These are phyloP conservation scores for Hylyphantes graminicola DNA, from an alignment of 1,140 invertebrate species.

Conservation along the genomic window DNA sequence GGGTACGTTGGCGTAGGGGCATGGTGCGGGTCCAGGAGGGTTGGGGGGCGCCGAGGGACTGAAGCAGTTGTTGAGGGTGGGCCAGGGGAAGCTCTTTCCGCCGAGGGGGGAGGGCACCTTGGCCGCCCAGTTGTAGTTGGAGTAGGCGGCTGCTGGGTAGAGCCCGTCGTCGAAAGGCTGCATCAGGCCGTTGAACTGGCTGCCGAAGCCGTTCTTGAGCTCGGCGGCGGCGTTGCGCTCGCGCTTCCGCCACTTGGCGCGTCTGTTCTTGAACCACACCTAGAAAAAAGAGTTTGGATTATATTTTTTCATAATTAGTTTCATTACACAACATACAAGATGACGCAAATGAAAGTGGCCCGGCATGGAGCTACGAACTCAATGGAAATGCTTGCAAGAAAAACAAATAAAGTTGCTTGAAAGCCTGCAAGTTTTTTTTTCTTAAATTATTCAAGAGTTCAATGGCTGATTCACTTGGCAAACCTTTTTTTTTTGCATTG, in stretches of 20 bases:
- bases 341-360: too few relatives aligned
- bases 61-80: slow-evolving; percentile 78
- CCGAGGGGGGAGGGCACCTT: slow-evolving; percentile 88
- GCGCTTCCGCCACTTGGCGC: slow-evolving; percentile 98
- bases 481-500: too few relatives aligned
- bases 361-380: too few relatives aligned
- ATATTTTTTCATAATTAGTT: too few relatives aligned
- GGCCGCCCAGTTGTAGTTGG: slow-evolving; percentile 90
- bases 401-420: too few relatives aligned
- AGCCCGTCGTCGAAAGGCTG: slow-evolving; percentile 80
- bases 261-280: slow-evolving; percentile 86
- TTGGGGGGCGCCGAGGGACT: slow-evolving; percentile 71
- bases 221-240: slow-evolving; percentile 92
- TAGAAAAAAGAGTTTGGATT: slow-evolving; percentile 68
- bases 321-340: too few relatives aligned
- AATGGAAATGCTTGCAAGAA: too few relatives aligned
- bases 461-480: too few relatives aligned
- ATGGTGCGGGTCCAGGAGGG: slow-evolving; percentile 67
- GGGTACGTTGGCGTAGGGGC: slow-evolving; percentile 68
- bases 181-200: slow-evolving; percentile 90
- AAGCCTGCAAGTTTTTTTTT: too few relatives aligned
- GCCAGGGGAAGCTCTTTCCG: slow-evolving; percentile 87
- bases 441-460: too few relatives aligned
- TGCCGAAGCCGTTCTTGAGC: slow-evolving; percentile 90
- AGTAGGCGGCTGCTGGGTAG: slow-evolving; percentile 83